Percentiles rank a stretch among this genome's conserved stretches.
These are phyloP conservation scores for Phymatocera aterrima DNA, from an alignment of 2,888 invertebrate species.

Conservation along the genomic window DNA sequence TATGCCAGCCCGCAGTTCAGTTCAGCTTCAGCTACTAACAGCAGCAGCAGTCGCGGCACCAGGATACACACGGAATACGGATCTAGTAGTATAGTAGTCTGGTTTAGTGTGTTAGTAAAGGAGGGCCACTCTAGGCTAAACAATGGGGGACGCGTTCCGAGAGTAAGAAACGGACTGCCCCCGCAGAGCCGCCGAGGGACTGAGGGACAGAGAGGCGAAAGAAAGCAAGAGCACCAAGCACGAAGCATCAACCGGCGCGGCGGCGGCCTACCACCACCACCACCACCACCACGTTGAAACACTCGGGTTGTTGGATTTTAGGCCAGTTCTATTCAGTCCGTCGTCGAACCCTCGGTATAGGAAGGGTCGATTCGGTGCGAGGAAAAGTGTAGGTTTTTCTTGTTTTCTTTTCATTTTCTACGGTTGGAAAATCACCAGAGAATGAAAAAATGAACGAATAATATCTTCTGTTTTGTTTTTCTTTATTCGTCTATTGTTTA, in stretches of 20 bases:
- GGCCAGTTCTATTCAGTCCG: constrained; percentile 42
- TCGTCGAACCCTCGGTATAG: constrained; percentile 40
- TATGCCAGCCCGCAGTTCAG: neutral
- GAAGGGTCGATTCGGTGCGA: constrained; percentile 18
- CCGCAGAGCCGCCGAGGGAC: constrained; percentile 4
- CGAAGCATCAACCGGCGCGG: no score
- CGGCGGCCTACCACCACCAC: neutral
- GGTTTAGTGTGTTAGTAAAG: constrained; percentile 14
- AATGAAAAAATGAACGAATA: no score
- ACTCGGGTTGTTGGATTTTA: constrained; percentile 34
- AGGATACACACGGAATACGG: neutral
- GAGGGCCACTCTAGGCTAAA: constrained; percentile 41
- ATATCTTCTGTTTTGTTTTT: no score
- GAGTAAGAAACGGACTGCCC: constrained; percentile 40
- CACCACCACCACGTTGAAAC: constrained; percentile 39
- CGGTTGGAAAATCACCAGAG: no score
- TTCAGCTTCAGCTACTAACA: neutral
- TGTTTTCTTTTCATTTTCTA: neutral
- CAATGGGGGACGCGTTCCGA: constrained; percentile 43
- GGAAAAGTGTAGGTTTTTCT: neutral
- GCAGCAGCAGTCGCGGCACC: neutral
- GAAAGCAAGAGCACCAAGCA: neutral
- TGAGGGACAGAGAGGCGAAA: constrained; percentile 1
- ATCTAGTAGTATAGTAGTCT: no score
- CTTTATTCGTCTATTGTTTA: no score